Evolutionary conservation across 2,888 invertebrate species (phyloP).

Genomic region (Hylaea fasciaria): DNA sequence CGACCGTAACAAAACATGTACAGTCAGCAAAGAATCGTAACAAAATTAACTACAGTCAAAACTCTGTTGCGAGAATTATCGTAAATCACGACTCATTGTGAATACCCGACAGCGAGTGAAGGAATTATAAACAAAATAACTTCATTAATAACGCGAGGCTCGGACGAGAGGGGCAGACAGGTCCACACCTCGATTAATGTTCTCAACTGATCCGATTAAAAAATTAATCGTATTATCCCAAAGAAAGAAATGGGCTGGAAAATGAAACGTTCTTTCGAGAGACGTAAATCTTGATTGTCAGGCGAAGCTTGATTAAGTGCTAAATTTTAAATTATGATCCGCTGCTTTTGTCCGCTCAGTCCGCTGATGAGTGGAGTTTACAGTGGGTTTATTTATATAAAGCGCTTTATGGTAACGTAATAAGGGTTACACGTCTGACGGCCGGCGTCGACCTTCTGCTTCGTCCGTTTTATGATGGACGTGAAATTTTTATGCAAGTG

Average conservation of each 20-base stretch:
- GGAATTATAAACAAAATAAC: constrained; percentile 57
- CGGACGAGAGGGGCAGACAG: constrained; percentile 11
- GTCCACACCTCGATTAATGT: constrained; percentile 51
- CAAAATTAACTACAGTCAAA: constrained; percentile 46
- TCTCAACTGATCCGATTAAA: constrained; percentile 64
- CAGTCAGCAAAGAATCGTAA: constrained; percentile 44
- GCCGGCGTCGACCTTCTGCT: constrained; percentile 27
- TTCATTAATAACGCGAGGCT: constrained; percentile 50
- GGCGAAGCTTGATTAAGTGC: constrained; percentile 77
- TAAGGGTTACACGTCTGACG: constrained; percentile 27
- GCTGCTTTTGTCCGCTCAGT: constrained; percentile 51
- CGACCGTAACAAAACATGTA: constrained; percentile 47
- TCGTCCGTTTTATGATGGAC: constrained; percentile 49
- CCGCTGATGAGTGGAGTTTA: constrained; percentile 46
- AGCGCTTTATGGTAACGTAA: constrained; percentile 31
- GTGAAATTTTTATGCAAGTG: constrained; percentile 51
- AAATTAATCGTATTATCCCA: constrained; percentile 70
- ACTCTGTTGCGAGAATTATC: constrained; percentile 46
- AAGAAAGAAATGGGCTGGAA: constrained; percentile 73
- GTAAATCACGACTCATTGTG: constrained; percentile 55
- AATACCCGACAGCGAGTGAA: constrained; percentile 47
- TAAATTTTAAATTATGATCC: constrained; percentile 79
- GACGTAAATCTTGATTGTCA: constrained; percentile 75
- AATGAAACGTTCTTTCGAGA: constrained; percentile 68
- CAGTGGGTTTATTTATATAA: constrained; percentile 24